A percentile compares a stretch with the other conserved stretches of the same genome.
These are phyloP conservation scores for Linepithema humile DNA, from an alignment of 1,140 invertebrate species.

Conservation along the genomic window DNA sequence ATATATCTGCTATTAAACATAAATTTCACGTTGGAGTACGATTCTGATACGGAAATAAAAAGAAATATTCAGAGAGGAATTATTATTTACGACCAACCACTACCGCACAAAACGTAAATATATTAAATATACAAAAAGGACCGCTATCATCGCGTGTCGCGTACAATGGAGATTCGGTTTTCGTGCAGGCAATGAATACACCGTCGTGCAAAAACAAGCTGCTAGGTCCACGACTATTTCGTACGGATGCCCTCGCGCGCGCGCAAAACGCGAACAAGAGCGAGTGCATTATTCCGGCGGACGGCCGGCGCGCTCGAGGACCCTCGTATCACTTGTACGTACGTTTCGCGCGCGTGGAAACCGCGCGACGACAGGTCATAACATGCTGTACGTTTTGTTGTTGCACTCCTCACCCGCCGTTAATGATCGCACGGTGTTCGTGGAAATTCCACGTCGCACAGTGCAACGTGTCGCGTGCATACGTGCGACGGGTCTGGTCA, in stretches of 20 bases:
- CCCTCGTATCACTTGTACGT: conserved; percentile 16
- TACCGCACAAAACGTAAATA: neutral
- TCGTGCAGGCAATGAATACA: conserved; percentile 28
- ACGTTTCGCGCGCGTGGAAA: conserved; percentile 16
- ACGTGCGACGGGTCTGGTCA: neutral
- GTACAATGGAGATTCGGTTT: conserved; percentile 25
- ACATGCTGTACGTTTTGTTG: conserved; percentile 52
- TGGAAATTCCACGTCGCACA: conserved; percentile 24
- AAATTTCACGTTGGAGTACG: neutral
- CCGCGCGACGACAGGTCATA: conserved; percentile 41
- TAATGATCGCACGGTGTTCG: conserved; percentile 31
- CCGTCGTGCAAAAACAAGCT: conserved; percentile 17
- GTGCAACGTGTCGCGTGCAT: neutral
- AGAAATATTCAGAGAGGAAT: neutral
- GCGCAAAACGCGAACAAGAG: neutral
- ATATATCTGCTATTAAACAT: neutral
- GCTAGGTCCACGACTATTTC: conserved; percentile 31
- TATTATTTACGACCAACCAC: conserved; percentile 3
- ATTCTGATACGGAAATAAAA: conserved; percentile 10
- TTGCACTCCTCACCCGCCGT: conserved; percentile 4
- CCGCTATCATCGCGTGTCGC: neutral
- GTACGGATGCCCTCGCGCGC: neutral
- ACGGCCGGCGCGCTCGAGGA: conserved; percentile 19
- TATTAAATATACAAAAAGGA: neutral
- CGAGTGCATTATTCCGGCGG: conserved; percentile 14